These are phyloP conservation scores for Mamestra brassicae DNA, from an alignment of 2,888 invertebrate species.

Conservation along the genomic window DNA sequence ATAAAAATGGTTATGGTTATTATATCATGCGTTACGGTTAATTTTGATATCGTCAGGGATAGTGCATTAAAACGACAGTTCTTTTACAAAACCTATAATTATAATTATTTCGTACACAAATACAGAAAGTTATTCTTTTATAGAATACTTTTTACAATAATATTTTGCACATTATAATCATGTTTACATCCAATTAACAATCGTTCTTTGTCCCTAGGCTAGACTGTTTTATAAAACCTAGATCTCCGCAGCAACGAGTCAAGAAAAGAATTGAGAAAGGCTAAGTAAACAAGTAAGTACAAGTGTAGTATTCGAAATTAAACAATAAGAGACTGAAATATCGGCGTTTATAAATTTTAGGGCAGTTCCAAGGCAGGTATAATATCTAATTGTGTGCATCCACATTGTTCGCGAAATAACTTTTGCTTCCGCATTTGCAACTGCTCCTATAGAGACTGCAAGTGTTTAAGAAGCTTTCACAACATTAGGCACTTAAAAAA, in stretches of 20 bases:
- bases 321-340: constrained; percentile 4
- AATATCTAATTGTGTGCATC: constrained; percentile 29
- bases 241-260: constrained; percentile 13
- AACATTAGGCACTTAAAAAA: not conserved
- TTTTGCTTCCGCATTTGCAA: not conserved
- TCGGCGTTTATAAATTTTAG: constrained; percentile 15
- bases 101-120: constrained; percentile 33
- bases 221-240: constrained; percentile 27
- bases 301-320: constrained; percentile 29
- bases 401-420: constrained; percentile 15
- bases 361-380: constrained; percentile 31
- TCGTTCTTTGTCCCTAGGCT: constrained; percentile 12
- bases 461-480: not conserved
- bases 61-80: constrained; percentile 50
- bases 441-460: not conserved
- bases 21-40: constrained; percentile 26
- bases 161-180: constrained; percentile 35
- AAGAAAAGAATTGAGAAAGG: constrained; percentile 28
- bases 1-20: constrained; percentile 25
- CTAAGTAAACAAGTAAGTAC: constrained; percentile 40
- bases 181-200: constrained; percentile 47
- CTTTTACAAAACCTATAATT: constrained; percentile 41
- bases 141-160: constrained; percentile 23
- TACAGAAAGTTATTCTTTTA: constrained; percentile 34
- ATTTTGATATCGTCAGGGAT: constrained; percentile 27